Conservation (phyloP, 2,888 invertebrate genomes). For the Homarus gammarus region DNA sequence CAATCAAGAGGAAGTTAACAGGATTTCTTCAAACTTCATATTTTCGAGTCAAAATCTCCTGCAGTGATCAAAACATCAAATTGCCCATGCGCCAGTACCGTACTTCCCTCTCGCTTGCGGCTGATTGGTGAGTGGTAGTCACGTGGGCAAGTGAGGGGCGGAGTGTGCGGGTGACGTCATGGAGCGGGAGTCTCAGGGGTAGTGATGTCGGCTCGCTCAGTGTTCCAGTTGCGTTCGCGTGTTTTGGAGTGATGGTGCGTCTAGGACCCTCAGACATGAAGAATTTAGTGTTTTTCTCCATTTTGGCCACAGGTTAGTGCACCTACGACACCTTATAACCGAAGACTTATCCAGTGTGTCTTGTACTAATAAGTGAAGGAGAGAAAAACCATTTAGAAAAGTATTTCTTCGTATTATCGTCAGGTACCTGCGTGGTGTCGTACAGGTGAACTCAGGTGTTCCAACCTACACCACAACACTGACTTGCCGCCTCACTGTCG, state of each 20-base stretch:
- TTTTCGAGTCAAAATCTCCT: conserved; percentile 17
- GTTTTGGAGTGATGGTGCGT: conserved; percentile 3
- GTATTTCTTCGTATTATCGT: background rate
- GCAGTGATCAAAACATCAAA: conserved; percentile 47
- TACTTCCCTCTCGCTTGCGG: conserved; percentile 15
- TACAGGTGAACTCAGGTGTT: background rate
- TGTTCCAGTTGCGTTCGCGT: conserved; percentile 44
- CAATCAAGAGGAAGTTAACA: conserved; percentile 46
- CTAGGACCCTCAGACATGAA: conserved; percentile 29
- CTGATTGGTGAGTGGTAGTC: conserved; percentile 35
- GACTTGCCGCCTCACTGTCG: background rate
- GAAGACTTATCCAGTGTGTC: too few species aligned
- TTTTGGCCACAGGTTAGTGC: conserved; percentile 46
- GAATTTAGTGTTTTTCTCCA: conserved; percentile 40
- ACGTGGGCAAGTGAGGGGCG: conserved; percentile 24
- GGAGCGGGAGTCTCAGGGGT: conserved; percentile 12
- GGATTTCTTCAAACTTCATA: conserved; percentile 17
- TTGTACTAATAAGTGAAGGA: background rate
- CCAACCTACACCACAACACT: background rate
- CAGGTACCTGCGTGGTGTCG: background rate
- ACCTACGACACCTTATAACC: too few species aligned
- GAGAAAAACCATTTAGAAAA: background rate
- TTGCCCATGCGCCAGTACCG: conserved; percentile 53
- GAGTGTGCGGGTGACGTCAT: conserved; percentile 47
- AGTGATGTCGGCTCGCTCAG: background rate